Evolutionary conservation across 2,888 invertebrate genomes (phyloP), one percentile per base, ranked within the genome.

Genomic region (Cremastobaeus sp.): DNA sequence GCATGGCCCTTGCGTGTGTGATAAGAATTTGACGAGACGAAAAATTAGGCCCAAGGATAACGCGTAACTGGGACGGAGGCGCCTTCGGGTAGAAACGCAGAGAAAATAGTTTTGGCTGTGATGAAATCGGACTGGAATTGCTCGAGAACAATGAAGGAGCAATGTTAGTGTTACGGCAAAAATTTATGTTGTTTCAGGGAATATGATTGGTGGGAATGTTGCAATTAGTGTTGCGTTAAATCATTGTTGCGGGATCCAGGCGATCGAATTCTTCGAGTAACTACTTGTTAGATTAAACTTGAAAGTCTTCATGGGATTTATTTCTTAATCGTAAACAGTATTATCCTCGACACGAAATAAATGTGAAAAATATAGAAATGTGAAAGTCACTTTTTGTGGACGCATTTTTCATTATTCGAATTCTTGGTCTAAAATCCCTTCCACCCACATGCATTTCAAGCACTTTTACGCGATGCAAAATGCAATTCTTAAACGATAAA

Each of bases 401-500:
- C n/a, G n/a, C n/a, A n/a, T n/a, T n/a, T n/a, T n/a, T n/a, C n/a
- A n/a, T n/a, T n/a, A n/a, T n/a, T n/a, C n/a, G n/a, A n/a, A n/a
- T n/a, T n/a, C n/a, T n/a, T n/a, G n/a, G n/a, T n/a, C n/a, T n/a
- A n/a, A n/a, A n/a, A n/a, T n/a, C 8, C 14, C 35, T 35, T 14
- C 20, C 45, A 45, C 39, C 1, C 21, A 45, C 12, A 6, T 25
- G 3, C 47, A 37, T 20, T 35, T 25, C 47, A 14, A 47, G 30
- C 11, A 66, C 47, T 48, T 60, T 45, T 60, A 54, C 37, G 41
- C 52, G 47, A 55, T 28, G 34, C 41, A 66, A 32, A 60, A 73
- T 37, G 20, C 55, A 45, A 57, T 52, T 50, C 59, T 69, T 14
- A 43, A 55, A 60, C 74, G 70, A 60, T 66, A 66, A 65, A 66